Percentiles rank a stretch among this genome's conserved stretches.
These are phyloP conservation scores for Heliconius sara DNA, from an alignment of 2,888 invertebrate genomes.

Conservation along the genomic window DNA sequence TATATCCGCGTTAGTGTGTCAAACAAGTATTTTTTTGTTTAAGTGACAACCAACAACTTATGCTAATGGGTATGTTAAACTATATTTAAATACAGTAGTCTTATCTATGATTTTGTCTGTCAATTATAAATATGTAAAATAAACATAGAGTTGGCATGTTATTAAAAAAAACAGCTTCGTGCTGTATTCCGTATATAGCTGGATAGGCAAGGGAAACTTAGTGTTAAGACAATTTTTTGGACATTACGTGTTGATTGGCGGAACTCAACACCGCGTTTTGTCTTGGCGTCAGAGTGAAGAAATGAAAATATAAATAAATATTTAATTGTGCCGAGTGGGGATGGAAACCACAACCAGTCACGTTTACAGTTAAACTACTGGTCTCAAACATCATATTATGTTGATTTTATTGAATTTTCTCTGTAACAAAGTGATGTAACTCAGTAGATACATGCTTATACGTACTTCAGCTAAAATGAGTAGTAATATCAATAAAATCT, in stretches of 20 bases:
- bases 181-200: too few species aligned
- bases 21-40: conserved; percentile 32
- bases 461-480: not conserved
- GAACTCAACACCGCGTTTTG: too few species aligned
- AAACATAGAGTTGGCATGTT: not conserved
- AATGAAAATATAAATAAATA: too few species aligned
- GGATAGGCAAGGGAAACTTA: too few species aligned
- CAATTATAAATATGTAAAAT: conserved; percentile 7
- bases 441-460: not conserved
- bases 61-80: conserved; percentile 28
- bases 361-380: too few species aligned
- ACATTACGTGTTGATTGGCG: too few species aligned
- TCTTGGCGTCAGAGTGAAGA: too few species aligned
- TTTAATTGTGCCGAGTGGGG: too few species aligned
- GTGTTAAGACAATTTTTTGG: too few species aligned
- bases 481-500: conserved; percentile 32
- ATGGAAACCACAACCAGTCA: too few species aligned
- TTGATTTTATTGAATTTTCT: not conserved
- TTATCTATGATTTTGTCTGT: conserved; percentile 11
- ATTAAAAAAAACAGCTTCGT: too few species aligned
- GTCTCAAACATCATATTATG: too few species aligned
- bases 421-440: not conserved
- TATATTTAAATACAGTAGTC: conserved; percentile 14
- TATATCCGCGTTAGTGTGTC: conserved; percentile 37
- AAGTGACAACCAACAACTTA: conserved; percentile 39